Evolutionary conservation across 2,797 vertebrate genomes (phyloP), one percentile per base, ranked within the genome.

Genomic region (Astyanax mexicanus): DNA sequence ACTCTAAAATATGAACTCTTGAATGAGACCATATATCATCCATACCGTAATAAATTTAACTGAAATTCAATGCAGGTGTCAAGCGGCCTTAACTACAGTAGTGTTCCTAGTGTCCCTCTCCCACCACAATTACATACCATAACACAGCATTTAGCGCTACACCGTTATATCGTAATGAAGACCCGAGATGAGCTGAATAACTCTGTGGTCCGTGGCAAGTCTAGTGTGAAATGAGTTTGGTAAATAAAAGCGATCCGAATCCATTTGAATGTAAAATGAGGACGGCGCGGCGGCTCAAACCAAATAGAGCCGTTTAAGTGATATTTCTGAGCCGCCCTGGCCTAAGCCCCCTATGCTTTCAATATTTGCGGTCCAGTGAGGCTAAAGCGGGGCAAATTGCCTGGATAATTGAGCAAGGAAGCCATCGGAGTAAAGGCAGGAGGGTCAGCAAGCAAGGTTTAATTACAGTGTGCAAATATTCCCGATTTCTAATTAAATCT

Each of bases 401-500:
- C 62, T 60, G 75, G 38, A 79, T 67, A 69, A 77, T 72, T 74
- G 65, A 44, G 45, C 38, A 66, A 27, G 19, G 66, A 23, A 75
- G 69, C 27, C 29, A 54, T n/a, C 17, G 66, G 61, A 80, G 54
- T 60, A 32, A 15, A 74, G 65, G 61, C 23, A 81, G 21, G 65
- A 49, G 47, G 68, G 75, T 69, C 42, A 82, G 78, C 79, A 69
- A 77, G 78, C 77, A 62, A 61, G 54, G 62, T 78, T 75, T 80
- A 81, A 80, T 81, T 75, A 72, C 65, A 64, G 45, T 80, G 78
- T 72, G 76, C 73, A 82, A 82, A 82, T 84, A 81, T 72, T 81
- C 61, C 61, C 12, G 73, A 77, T 72, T 72, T 51, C 44, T 74
- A 80, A 80, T 80, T 55, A 82, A 72, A 81, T 61, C 42, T 57